phyloP scores from a whole-genome alignment of 2,113 vertebrate species.

The Bufo bufo region DNA sequence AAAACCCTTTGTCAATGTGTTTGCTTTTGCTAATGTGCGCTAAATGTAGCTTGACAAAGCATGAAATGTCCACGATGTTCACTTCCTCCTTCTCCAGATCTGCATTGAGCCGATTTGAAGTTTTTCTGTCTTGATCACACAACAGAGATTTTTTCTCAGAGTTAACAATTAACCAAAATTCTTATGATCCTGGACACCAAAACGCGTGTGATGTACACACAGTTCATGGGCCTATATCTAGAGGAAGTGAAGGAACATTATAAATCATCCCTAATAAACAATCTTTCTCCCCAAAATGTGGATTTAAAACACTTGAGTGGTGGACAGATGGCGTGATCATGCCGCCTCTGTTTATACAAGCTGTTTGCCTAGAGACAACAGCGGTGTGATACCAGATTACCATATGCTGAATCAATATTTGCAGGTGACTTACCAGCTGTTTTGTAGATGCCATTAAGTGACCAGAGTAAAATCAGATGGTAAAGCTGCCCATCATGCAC shows the following conservation, averaged over 20 bases:
- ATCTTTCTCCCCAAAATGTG: slow-evolving; percentile 68
- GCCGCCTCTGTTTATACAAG: slow-evolving; percentile 86
- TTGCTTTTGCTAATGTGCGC: slow-evolving; percentile 74
- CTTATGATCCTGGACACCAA: slow-evolving; percentile 67
- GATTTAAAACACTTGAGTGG: slow-evolving; percentile 71
- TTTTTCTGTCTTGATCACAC: slow-evolving; percentile 61
- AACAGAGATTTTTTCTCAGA: slow-evolving; percentile 63
- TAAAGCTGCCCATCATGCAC: slow-evolving; percentile 63
- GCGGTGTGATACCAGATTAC: slow-evolving; percentile 80
- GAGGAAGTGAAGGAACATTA: slow-evolving; percentile 65
- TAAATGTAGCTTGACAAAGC: slow-evolving; percentile 76
- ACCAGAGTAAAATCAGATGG: slow-evolving; percentile 69
- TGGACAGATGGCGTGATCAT: slow-evolving; percentile 75
- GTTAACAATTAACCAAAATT: slow-evolving; percentile 67
- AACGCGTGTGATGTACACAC: slow-evolving; percentile 62
- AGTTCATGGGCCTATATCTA: slow-evolving; percentile 62
- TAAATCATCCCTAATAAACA: slow-evolving; percentile 77
- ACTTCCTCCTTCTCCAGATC: slow-evolving; percentile 69
- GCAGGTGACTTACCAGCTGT: slow-evolving; percentile 84
- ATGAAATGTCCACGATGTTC: slow-evolving; percentile 68
- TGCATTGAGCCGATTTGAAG: slow-evolving; percentile 62
- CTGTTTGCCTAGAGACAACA: slow-evolving; percentile 86
- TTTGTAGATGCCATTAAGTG: slow-evolving; percentile 95
- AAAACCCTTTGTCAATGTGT: slow-evolving; percentile 68
- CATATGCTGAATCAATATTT: slow-evolving; percentile 93